These are phyloP conservation scores for Catotricha subobsoleta DNA, from an alignment of 2,888 invertebrate species.

Conservation along the genomic window DNA sequence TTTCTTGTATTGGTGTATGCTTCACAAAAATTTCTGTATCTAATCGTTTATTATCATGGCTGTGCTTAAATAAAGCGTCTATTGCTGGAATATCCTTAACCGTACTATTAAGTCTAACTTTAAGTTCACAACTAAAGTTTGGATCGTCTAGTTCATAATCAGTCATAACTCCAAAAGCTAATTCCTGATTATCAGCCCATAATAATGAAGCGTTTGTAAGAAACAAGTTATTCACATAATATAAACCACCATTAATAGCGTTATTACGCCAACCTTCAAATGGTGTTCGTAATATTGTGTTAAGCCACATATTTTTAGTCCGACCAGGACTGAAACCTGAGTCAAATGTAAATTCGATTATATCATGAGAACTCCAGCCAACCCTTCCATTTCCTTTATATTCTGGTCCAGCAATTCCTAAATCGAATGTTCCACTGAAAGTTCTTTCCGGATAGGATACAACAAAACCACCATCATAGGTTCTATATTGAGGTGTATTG, in stretches of 20 bases:
- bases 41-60: conserved; percentile 31
- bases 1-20: conserved; percentile 25
- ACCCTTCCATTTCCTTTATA: conserved; percentile 34
- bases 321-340: conserved; percentile 36
- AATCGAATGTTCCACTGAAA: conserved; percentile 46
- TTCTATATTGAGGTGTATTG: conserved; percentile 38
- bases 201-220: conserved; percentile 34
- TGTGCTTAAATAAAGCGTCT: conserved; percentile 36
- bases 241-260: conserved; percentile 32
- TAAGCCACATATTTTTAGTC: conserved; percentile 26
- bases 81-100: conserved; percentile 39
- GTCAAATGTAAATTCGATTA: conserved; percentile 40
- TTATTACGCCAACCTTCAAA: conserved; percentile 40
- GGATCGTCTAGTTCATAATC: conserved; percentile 31
- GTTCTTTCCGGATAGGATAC: conserved; percentile 60
- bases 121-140: conserved; percentile 31
- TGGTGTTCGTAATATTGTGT: conserved; percentile 36
- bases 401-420: conserved; percentile 26
- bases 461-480: conserved; percentile 42
- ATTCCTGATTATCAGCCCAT: conserved; percentile 41
- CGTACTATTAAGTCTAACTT: conserved; percentile 37
- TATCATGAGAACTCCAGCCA: conserved; percentile 51
- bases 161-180: conserved; percentile 36
- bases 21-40: conserved; percentile 34
- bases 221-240: conserved; percentile 32